Percentiles rank a stretch among this genome's conserved stretches.
These are phyloP conservation scores for Aethes cnicana DNA, from an alignment of 2,888 invertebrate species.

Conservation along the genomic window DNA sequence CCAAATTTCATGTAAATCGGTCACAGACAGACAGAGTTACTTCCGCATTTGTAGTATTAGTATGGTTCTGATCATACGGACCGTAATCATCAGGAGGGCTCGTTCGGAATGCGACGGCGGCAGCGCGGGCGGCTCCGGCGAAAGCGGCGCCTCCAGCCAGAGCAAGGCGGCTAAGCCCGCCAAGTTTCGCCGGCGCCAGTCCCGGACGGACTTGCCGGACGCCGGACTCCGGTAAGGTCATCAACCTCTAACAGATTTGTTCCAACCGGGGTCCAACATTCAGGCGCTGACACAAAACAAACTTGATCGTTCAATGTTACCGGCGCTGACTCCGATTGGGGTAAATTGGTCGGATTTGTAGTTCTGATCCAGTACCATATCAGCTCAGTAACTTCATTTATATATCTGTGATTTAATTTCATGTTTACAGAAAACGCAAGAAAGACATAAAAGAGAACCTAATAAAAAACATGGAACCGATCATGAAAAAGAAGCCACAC, in stretches of 20 bases:
- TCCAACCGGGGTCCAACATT: no score
- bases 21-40: no score
- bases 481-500: conserved; percentile 55
- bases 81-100: conserved; percentile 58
- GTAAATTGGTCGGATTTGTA: no score
- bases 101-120: conserved; percentile 72
- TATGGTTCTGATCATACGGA: no score
- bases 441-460: conserved; percentile 67
- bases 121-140: conserved; percentile 70
- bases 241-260: no score
- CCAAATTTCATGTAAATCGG: no score
- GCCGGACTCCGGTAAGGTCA: conserved; percentile 9
- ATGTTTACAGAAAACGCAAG: conserved; percentile 67
- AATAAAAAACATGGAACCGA: conserved; percentile 55
- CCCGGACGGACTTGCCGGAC: conserved; percentile 55
- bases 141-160: conserved; percentile 73
- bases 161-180: conserved; percentile 64
- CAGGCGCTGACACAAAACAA: no score
- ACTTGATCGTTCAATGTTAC: no score
- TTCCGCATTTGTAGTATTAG: no score
- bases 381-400: no score
- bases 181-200: conserved; percentile 66
- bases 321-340: no score
- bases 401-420: neutral
- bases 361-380: no score